phyloP scores from a whole-genome alignment of 2,888 invertebrate species.

The Conus canariensis region DNA sequence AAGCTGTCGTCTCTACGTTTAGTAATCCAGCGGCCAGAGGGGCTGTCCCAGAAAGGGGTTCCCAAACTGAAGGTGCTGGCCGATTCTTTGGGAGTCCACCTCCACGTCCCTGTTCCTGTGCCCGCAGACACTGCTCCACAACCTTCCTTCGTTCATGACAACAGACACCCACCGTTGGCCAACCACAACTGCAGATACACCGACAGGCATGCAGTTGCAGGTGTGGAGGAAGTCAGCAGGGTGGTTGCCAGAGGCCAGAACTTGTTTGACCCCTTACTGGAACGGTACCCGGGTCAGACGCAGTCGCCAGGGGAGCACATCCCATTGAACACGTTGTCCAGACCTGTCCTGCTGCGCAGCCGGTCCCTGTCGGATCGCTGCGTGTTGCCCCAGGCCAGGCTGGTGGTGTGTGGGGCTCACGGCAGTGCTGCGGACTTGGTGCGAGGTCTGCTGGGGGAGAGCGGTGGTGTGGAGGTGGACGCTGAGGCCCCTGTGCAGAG shows the following conservation, averaged over 20 bases:
- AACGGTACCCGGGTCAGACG: slow-evolving; percentile 17
- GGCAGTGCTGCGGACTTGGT: slow-evolving; percentile 26
- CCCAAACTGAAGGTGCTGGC: slow-evolving; percentile 14
- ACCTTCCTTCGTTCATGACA: not conserved
- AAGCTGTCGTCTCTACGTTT: slow-evolving; percentile 52
- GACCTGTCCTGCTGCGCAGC: not conserved
- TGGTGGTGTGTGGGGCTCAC: slow-evolving; percentile 35
- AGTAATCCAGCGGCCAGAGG: slow-evolving; percentile 64
- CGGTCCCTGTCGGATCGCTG: not conserved
- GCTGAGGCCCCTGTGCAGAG: slow-evolving; percentile 25
- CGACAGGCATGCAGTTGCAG: not conserved
- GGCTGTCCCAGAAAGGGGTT: slow-evolving; percentile 54
- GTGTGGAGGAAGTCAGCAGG: not conserved
- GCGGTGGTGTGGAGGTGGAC: slow-evolving; percentile 11
- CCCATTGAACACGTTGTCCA: not conserved
- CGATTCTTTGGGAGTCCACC: not conserved
- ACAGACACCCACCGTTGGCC: not conserved
- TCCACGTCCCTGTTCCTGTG: slow-evolving; percentile 32
- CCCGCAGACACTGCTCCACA: slow-evolving; percentile 38
- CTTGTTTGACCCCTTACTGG: not conserved
- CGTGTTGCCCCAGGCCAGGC: not conserved
- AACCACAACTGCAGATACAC: not conserved
- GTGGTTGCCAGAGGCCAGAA: not conserved
- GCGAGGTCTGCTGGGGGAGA: slow-evolving; percentile 13
- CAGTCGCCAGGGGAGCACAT: slow-evolving; percentile 37